These are phyloP conservation scores for Protaetia brevitarsis DNA, from an alignment of 1,140 invertebrate species.

Conservation along the genomic window DNA sequence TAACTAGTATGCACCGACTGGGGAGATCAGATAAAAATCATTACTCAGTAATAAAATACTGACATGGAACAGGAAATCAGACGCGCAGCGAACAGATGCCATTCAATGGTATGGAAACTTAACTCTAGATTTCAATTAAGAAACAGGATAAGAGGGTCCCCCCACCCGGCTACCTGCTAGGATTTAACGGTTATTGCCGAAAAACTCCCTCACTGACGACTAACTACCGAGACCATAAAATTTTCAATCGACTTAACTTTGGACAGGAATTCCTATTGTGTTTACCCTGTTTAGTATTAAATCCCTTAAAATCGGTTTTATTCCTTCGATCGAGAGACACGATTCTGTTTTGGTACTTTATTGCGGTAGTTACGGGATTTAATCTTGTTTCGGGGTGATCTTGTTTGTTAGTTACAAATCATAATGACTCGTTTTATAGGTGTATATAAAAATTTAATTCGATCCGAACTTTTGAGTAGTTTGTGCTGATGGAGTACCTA, in stretches of 20 bases:
- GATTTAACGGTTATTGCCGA: slow-evolving; percentile 37
- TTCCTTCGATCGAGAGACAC: background rate
- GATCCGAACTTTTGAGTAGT: no score
- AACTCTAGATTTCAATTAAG: slow-evolving; percentile 36
- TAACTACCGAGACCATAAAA: slow-evolving; percentile 31
- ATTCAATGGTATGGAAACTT: slow-evolving; percentile 33
- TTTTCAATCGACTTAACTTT: slow-evolving; percentile 28
- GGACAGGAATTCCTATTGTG: background rate
- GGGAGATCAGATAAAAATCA: slow-evolving; percentile 5
- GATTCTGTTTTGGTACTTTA: background rate
- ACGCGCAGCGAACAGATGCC: slow-evolving; percentile 27
- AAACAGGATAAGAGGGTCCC: slow-evolving; percentile 29
- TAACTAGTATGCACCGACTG: no score
- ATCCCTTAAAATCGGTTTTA: slow-evolving; percentile 5
- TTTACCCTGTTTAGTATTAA: background rate
- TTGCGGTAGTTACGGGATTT: no score
- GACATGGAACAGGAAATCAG: slow-evolving; percentile 28
- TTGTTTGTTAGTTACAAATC: no score
- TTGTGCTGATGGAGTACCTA: no score
- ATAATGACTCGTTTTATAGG: no score
- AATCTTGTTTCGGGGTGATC: no score
- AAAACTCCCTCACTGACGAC: slow-evolving; percentile 28
- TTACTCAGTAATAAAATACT: slow-evolving; percentile 11
- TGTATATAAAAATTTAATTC: no score
- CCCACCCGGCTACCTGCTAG: slow-evolving; percentile 28